Conservation (phyloP, 2,888 invertebrate species). For the Malthinus flaveolus region DNA sequence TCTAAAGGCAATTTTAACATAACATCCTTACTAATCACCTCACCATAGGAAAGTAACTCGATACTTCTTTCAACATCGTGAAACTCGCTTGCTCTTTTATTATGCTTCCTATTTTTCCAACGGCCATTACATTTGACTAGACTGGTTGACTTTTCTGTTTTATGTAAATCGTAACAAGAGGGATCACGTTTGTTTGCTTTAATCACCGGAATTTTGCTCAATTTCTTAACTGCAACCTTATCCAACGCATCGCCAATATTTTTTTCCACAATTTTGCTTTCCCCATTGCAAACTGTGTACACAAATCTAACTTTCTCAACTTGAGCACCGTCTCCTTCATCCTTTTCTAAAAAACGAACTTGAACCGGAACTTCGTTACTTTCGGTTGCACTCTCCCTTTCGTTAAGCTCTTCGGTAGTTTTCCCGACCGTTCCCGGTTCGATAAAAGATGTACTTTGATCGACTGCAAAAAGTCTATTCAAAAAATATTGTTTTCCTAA, state of each 20-base stretch:
- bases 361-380: too few relatives aligned
- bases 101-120: background rate
- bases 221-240: background rate
- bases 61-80: too few relatives aligned
- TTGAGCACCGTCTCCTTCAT: too few relatives aligned
- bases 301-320: too few relatives aligned
- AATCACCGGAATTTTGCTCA: background rate
- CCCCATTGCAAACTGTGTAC: too few relatives aligned
- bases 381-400: too few relatives aligned
- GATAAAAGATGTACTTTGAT: conserved; percentile 19
- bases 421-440: conserved; percentile 29
- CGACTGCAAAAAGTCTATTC: conserved; percentile 21
- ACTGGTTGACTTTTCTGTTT: too few relatives aligned
- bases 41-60: too few relatives aligned
- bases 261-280: background rate
- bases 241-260: background rate
- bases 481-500: conserved; percentile 16
- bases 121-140: background rate
- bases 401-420: conserved; percentile 2
- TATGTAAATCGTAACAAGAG: conserved; percentile 9
- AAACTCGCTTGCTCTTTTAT: background rate
- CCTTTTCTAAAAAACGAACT: too few relatives aligned
- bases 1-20: too few relatives aligned
- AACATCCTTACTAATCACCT: too few relatives aligned
- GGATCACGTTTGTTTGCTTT: background rate